Evolutionary conservation across 2,113 vertebrate species (phyloP), one percentile per base, ranked within the genome.

Genomic region (Hyaena hyaena): DNA sequence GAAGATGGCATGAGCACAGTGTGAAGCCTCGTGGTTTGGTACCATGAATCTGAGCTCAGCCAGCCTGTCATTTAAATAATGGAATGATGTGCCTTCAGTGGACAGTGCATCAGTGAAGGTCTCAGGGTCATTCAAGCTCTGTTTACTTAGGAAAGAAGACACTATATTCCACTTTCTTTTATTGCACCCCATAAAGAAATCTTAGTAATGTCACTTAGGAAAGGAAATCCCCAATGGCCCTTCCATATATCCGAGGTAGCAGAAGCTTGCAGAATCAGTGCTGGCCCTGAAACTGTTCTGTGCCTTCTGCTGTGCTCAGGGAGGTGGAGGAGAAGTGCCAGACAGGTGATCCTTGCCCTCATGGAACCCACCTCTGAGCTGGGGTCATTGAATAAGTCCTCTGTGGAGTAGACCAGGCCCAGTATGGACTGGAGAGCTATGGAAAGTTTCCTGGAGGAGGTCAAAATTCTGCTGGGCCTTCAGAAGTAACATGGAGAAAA

Each of bases 91-190:
- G 10, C 4, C 12, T 73, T 89, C 15, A 15, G 55, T 12, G 71
- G 48, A 35, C 69, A 31, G 10, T 50, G 68, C n/a, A 19, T 68
- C 39, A 92, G 74, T 84, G 66, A 92, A 93, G 63, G 45, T 74
- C 55, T 97, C 50, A 81, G 17, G 9, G 8, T 90, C 95, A 87
- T 58, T 92, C 86, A 88, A 84, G 33, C 5, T 93, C 24, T 66
- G 7, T 86, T 97, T 91, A 82, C 28, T 61, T 86, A 96, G 48
- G 33, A 88, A 90, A 95, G 63, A 89, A 31, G 28, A 82, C 66
- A n/a, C 4, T 17, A 14, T 17, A 74, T 4, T 28, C 5, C 7
- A 35, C 95, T 93, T 80, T 81, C 15, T 69, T 76, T 91, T 33
- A 77, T 26, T 85, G 6, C 45, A 17, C 92, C 15, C 35, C 10